Evolutionary conservation across 2,888 invertebrate species (phyloP).

Genomic region (Drosophila borealis): DNA sequence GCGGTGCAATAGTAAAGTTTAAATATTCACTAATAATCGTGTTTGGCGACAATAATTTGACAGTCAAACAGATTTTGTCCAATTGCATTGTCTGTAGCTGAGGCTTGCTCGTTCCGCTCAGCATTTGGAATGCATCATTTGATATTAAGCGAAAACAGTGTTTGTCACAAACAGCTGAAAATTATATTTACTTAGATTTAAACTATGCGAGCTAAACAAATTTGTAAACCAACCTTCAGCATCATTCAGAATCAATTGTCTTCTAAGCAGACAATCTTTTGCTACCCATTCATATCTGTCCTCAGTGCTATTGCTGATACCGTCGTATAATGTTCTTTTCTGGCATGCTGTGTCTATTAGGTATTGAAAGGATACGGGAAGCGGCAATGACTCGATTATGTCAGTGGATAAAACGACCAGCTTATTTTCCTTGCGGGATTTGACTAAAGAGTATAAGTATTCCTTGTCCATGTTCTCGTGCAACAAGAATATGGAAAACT

Average conservation of each 20-base stretch:
- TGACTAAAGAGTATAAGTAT: constrained; percentile 37
- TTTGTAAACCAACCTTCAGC: constrained; percentile 38
- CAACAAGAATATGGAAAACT: constrained; percentile 44
- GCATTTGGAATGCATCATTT: constrained; percentile 20
- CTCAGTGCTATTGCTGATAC: constrained; percentile 27
- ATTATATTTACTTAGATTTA: not conserved
- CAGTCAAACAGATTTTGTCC: constrained; percentile 60
- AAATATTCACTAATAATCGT: constrained; percentile 60
- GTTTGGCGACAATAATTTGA: constrained; percentile 53
- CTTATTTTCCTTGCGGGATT: constrained; percentile 2
- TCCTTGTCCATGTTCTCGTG: constrained; percentile 48
- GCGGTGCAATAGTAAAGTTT: constrained; percentile 45
- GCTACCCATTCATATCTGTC: constrained; percentile 56
- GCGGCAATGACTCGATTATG: constrained; percentile 51
- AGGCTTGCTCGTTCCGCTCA: constrained; percentile 26
- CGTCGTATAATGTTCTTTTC: constrained; percentile 31
- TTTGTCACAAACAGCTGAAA: constrained; percentile 4
- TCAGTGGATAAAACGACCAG: constrained; percentile 59
- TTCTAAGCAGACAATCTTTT: constrained; percentile 50
- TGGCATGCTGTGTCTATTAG: constrained; percentile 61
- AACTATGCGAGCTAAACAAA: not conserved
- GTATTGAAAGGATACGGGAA: constrained; percentile 56
- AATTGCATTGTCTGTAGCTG: constrained; percentile 49
- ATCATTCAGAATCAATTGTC: constrained; percentile 41
- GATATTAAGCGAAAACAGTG: constrained; percentile 59